These are phyloP conservation scores for Epinephelus moara DNA, from an alignment of 2,113 vertebrate species.

Conservation along the genomic window DNA sequence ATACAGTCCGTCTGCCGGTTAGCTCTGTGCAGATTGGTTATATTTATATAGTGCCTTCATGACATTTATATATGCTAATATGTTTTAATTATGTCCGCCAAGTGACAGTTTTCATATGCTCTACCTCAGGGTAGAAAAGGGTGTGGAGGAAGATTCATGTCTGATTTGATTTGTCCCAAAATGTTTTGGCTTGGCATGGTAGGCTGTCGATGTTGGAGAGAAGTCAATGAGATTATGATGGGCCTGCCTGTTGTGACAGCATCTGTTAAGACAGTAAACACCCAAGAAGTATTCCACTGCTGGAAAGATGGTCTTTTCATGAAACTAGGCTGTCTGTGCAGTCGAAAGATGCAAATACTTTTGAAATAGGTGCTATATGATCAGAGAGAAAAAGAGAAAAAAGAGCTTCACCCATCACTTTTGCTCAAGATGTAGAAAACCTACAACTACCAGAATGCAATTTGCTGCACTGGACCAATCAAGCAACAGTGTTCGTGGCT, in stretches of 20 bases:
- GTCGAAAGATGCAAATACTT: too few relatives aligned
- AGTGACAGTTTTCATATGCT: constrained; percentile 7
- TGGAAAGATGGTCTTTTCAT: too few relatives aligned
- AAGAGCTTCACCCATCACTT: too few relatives aligned
- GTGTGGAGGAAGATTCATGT: constrained; percentile 1
- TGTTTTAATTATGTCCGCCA: constrained; percentile 11
- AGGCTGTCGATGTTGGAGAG: constrained; percentile 14
- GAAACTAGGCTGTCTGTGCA: too few relatives aligned
- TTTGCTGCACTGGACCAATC: too few relatives aligned
- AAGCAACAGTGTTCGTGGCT: too few relatives aligned
- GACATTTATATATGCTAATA: not conserved
- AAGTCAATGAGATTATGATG: constrained; percentile 16
- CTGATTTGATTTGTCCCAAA: constrained; percentile 31
- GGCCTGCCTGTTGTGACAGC: constrained; percentile 15
- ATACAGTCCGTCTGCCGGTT: not conserved
- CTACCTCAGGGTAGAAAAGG: not conserved
- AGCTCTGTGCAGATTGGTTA: not conserved
- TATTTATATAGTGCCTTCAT: not conserved
- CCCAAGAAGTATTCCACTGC: too few relatives aligned
- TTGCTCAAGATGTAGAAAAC: too few relatives aligned
- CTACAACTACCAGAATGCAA: too few relatives aligned
- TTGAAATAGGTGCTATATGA: too few relatives aligned
- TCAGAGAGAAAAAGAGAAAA: too few relatives aligned
- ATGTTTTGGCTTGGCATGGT: constrained; percentile 7
- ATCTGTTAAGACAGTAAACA: constrained; percentile 9